Evolutionary conservation across 2,797 vertebrate species (phyloP), one percentile per base, ranked within the genome.

Genomic region (Uromys caudimaculatus): DNA sequence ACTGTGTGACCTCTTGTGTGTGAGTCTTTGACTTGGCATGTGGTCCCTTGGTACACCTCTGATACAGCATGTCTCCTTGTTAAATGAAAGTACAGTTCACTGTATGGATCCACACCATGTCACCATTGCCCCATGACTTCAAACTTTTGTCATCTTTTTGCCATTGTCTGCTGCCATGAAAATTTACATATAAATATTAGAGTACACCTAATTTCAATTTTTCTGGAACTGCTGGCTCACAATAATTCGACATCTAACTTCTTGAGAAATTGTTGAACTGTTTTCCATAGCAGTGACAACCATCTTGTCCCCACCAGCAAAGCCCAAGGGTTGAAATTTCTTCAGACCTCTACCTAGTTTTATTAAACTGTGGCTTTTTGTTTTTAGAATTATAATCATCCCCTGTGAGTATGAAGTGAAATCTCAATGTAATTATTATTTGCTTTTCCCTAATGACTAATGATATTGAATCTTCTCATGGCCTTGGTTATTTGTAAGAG

Each of bases 391-490:
- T 77, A 58, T 13, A 73, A 41, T 56, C 35, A 71, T 71, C 29
- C 32, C 69, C 44, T 67, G 35, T 44, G 69, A 52, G 17, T 50
- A 32, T 64, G 44, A 92, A 79, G 76, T 69, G 0, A 32, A n/a
- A 76, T 52, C 11, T 56, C 50, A 82, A 0, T 38, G 21, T 62
- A 64, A 82, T 92, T 85, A 69, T 64, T 3, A 85, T 88, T 64
- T 91, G 67, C 67, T 91, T 52, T 90, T 95, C 32, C 69, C 79
- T 71, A 35, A 75, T 60, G 76, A 90, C 29, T 73, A 89, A 69
- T 14, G 12, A 52, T 1, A 17, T 0, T 71, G 12, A 82, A 21
- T 77, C 41, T 81, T 96, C 82, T 94, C 92, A 56, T 29, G 41
- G 23, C 77, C 58, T 58, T 84, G 89, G 64, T 75, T 75, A 50